Evolutionary conservation across 2,797 vertebrate genomes (phyloP), one percentile per base, ranked within the genome.

Genomic region (Rhynchotus rufescens): DNA sequence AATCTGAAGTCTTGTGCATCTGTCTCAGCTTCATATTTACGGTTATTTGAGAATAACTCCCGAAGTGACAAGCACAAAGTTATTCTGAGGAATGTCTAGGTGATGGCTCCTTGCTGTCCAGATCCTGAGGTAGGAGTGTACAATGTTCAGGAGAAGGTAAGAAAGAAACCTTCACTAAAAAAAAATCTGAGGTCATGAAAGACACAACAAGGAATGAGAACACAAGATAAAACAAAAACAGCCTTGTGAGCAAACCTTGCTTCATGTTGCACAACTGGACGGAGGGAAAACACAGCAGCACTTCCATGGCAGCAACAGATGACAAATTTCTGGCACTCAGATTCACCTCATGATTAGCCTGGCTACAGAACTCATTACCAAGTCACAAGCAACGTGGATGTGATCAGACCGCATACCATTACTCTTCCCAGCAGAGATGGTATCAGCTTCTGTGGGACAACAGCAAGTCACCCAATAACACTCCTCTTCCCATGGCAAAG

Each of bases 301-400:
- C 64, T 84, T 92, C 72, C 49, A 74, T 2, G 0, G 72, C 80
- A 88, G 72, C 26, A 82, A 21, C 6, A 15, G 12, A 91, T 74
- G 91, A 84, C 22, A 52, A 74, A 59, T 88, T 84, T 67, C 78
- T 95, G 86, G 88, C 86, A 86, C 68, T 75, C 10, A 34, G 44
- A 0, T 81, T 79, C 56, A 71, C 20, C 57, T 82, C 49, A 68
- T 61, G 45, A 91, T 92, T 81, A 57, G 72, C 45, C 57, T 89
- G 57, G 57, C 73, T 76, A 67, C 47, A 71, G 44, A 40, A 51
- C 1, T 4, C 86, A 44, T 51, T 61, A 94, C 65, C 22, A 49
- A 9, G 2, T 79, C 54, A 77, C 77, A 51, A 90, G 72, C 19
- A 86, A 84, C 86, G n/a, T 11, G 19, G 74, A 47, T 3, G 3